phyloP scores from a whole-genome alignment of 2,797 vertebrate genomes.

The Micromesistius poutassou region DNA sequence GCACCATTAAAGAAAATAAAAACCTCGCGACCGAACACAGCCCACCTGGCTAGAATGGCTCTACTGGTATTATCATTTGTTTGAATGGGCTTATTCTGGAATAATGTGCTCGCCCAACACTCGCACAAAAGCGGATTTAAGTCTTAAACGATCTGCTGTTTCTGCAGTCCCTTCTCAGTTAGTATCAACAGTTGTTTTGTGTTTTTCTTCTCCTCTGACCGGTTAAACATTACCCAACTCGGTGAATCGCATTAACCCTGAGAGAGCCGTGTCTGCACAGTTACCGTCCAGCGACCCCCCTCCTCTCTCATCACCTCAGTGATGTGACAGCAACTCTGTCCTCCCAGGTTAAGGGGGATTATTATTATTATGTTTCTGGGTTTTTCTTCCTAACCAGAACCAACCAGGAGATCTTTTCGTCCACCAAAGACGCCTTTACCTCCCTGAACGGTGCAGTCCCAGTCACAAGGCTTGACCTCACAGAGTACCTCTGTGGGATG shows the following conservation, averaged over 20 bases:
- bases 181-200: background rate
- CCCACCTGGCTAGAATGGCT: conserved; percentile 24
- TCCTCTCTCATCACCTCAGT: background rate
- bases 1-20: conserved; percentile 60
- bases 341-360: background rate
- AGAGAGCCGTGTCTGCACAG: background rate
- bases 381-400: background rate
- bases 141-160: conserved; percentile 22
- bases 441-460: background rate
- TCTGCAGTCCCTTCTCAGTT: conserved; percentile 13
- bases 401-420: background rate
- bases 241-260: background rate
- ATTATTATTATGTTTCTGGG: background rate
- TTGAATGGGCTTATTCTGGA: conserved; percentile 48
- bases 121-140: conserved; percentile 32
- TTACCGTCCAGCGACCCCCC: background rate
- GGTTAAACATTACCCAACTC: background rate
- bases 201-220: background rate
- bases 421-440: background rate
- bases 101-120: conserved; percentile 41
- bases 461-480: background rate
- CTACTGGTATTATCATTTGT: conserved; percentile 39
- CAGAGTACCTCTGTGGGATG: background rate
- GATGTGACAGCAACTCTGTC: background rate
- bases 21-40: conserved; percentile 49